Conservation (phyloP, 2,888 invertebrate genomes). For the Galerucella pusilla region DNA sequence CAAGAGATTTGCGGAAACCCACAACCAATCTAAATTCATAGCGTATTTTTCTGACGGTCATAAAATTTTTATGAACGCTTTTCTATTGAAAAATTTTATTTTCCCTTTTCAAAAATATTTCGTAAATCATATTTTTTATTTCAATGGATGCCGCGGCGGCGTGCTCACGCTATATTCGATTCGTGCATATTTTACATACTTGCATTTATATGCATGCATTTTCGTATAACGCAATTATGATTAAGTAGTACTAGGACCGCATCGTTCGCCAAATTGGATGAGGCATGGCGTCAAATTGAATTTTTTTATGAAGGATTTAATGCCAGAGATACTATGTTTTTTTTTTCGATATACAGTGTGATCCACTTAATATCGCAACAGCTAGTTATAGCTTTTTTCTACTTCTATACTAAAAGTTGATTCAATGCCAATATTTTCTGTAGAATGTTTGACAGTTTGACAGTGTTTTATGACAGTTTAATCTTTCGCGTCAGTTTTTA, state of each 20-base stretch:
- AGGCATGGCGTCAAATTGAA: neutral
- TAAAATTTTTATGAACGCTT: constrained; percentile 15
- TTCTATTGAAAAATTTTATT: constrained; percentile 27
- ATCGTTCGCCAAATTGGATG: neutral
- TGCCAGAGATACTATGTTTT: neutral
- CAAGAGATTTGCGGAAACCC: too few species aligned
- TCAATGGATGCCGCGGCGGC: neutral
- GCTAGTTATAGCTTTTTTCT: too few species aligned
- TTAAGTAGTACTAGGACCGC: constrained; percentile 1
- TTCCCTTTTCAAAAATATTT: constrained; percentile 35
- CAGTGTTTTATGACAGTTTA: too few species aligned
- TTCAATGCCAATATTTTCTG: too few species aligned
- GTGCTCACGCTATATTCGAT: constrained; percentile 27
- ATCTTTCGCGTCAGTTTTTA: too few species aligned
- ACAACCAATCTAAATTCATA: too few species aligned
- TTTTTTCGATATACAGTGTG: neutral
- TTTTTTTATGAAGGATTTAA: neutral
- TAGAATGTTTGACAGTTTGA: too few species aligned
- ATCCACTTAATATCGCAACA: too few species aligned
- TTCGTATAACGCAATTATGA: constrained; percentile 23
- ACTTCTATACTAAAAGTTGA: too few species aligned
- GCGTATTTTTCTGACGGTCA: neutral
- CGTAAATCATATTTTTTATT: constrained; percentile 35
- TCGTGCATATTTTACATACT: constrained; percentile 24
- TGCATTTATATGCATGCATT: constrained; percentile 28